Evolutionary conservation across 2,113 vertebrate genomes (phyloP).

Genomic region (Ailuropoda melanoleuca): DNA sequence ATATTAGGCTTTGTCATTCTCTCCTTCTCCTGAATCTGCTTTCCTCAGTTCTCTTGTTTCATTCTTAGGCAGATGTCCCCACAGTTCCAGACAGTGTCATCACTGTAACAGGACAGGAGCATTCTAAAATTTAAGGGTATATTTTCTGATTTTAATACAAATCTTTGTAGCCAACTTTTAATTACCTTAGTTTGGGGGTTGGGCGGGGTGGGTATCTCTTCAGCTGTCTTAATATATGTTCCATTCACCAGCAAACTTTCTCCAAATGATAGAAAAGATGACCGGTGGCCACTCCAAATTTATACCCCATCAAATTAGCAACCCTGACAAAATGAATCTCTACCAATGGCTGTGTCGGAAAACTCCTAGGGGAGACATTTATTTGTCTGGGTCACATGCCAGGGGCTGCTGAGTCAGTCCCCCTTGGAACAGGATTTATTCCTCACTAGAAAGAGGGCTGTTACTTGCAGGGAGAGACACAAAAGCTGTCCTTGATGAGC

Average conservation of each 20-base stretch:
- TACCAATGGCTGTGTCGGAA: background rate
- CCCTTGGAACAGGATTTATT: background rate
- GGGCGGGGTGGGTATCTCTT: background rate
- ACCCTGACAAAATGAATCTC: background rate
- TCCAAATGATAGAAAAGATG: background rate
- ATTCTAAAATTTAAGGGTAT: background rate
- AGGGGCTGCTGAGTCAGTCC: background rate
- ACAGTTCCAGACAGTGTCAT: background rate
- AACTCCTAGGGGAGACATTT: background rate
- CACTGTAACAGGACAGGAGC: background rate
- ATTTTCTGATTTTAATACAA: background rate
- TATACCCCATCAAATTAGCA: background rate
- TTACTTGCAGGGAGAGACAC: background rate
- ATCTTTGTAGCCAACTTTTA: constrained; percentile 5
- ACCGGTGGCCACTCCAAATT: background rate
- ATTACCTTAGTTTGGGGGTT: background rate
- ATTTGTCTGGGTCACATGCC: background rate
- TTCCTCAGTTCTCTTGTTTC: background rate
- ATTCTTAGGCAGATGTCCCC: background rate
- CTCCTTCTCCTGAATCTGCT: background rate
- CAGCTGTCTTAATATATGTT: background rate
- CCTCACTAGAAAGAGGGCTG: background rate
- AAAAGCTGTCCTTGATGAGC: background rate
- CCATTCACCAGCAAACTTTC: background rate
- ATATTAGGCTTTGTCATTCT: background rate